Evolutionary conservation across 1,140 invertebrate genomes (phyloP), one percentile per base, ranked within the genome.

Genomic region (Drosophila truncata): DNA sequence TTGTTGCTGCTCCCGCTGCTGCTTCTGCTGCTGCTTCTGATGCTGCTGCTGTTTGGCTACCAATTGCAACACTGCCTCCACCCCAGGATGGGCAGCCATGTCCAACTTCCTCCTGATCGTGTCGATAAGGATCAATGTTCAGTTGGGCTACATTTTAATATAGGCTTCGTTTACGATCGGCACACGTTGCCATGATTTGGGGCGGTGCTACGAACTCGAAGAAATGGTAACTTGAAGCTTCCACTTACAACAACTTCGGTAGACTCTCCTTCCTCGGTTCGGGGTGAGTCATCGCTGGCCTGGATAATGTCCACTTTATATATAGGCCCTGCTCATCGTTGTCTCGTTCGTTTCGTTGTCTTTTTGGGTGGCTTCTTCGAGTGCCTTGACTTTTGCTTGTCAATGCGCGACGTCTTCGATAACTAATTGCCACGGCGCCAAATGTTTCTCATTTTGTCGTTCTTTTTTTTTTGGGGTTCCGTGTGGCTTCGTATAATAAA

Each of bases 111-210:
- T 63, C 60, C 35, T 59, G 66, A 70, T 78, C 74, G 73, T 69
- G 81, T 90, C 85, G 85, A 90, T 90, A 90, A 90, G 86, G 86
- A 90, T 90, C 86, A 90, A 90, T 90, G 85, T 90, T 90, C 59
- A 59, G 82, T 64, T 73, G 61, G 46, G 67, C 82, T 85, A 90
- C 82, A 72, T 90, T 90, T 90, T 73, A 85, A 85, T 85, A 90
- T 87, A 55, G 61, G 23, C 57, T 64, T 16, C 11, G 29, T 25
- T 41, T 33, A 8, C 6, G 27, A 5, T 5, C 39, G 80, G 70
- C 83, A 64, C 83, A 84, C 77, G 72, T 54, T 78, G 54, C 57
- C 85, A 78, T 74, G 80, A 90, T 90, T 88, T 65, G 80, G 84
- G 84, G 84, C 85, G 84, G 82, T 75, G 72, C 83, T 35, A 35